Percentiles rank a stretch among this genome's conserved stretches.
Conservation (phyloP, 2,888 invertebrate species). For the Maniola hyperantus region DNA sequence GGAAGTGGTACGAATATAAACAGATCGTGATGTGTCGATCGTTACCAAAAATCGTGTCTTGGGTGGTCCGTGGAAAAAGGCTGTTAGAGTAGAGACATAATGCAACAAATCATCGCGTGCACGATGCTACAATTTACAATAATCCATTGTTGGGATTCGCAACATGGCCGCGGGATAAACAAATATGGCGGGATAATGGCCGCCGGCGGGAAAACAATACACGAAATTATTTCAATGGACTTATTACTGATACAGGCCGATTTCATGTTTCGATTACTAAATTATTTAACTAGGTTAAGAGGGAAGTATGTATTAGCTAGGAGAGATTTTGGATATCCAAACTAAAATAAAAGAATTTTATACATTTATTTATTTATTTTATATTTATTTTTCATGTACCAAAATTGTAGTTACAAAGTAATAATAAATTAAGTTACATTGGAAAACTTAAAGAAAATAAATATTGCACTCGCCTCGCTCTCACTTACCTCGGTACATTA, state of each 20-base stretch:
- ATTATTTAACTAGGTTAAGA: neutral
- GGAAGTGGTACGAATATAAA: neutral
- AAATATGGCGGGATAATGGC: slow-evolving; percentile 34
- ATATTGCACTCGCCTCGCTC: neutral
- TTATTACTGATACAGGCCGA: slow-evolving; percentile 13
- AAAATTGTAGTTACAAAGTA: no score
- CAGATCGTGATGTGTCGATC: neutral
- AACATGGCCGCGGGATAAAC: slow-evolving; percentile 36
- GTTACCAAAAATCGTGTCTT: neutral
- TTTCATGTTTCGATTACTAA: slow-evolving; percentile 17
- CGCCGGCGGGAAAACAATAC: slow-evolving; percentile 31
- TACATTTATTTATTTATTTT: no score
- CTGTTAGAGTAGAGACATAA: slow-evolving; percentile 37
- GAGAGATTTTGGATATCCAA: neutral
- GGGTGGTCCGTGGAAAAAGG: neutral
- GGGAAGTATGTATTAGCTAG: neutral
- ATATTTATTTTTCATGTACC: no score
- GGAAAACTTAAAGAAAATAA: no score
- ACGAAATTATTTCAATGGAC: slow-evolving; percentile 23
- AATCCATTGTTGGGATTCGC: slow-evolving; percentile 45
- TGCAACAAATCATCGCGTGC: slow-evolving; percentile 47
- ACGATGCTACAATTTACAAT: slow-evolving; percentile 48
- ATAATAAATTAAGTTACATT: no score
- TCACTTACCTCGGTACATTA: no score
- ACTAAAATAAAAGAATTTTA: neutral